Evolutionary conservation across 2,888 invertebrate genomes (phyloP).

Genomic region (Chironomus tentans): DNA sequence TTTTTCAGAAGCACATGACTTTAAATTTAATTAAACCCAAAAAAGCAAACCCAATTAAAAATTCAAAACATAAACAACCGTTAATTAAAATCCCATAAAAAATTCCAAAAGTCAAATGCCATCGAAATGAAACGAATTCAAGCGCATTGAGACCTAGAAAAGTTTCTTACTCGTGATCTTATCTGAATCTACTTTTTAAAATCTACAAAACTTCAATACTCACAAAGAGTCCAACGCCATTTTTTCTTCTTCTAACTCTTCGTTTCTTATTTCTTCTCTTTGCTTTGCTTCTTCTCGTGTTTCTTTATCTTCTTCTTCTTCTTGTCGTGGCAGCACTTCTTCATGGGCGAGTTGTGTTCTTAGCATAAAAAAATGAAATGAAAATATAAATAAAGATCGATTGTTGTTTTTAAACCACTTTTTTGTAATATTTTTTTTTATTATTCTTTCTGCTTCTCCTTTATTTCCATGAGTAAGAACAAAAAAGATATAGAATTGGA

Average conservation of each 20-base stretch:
- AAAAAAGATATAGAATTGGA: slow-evolving; percentile 6
- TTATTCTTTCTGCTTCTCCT: neutral
- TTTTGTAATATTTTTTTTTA: neutral
- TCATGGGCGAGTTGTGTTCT: slow-evolving; percentile 25
- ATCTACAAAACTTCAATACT: no score
- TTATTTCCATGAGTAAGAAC: no score
- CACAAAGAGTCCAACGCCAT: slow-evolving; percentile 6
- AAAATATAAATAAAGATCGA: slow-evolving; percentile 19
- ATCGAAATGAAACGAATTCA: no score
- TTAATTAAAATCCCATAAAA: no score
- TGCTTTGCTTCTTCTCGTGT: neutral
- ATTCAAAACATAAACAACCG: no score
- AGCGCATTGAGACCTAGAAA: no score
- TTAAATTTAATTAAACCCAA: no score
- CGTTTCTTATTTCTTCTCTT: neutral
- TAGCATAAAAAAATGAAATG: slow-evolving; percentile 23
- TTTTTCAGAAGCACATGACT: no score
- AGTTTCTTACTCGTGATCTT: no score
- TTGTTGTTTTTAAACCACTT: slow-evolving; percentile 23
- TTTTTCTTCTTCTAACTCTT: neutral
- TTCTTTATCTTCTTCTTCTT: slow-evolving; percentile 3
- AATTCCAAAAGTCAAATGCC: no score
- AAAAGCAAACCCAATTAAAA: no score
- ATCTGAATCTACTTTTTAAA: no score
- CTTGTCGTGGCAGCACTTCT: neutral